Evolutionary conservation across 37 sponge, comb jelly and placozoan genomes (phyloP), one percentile per base, ranked within the genome.

Genomic region (Petrosia ficiformis): DNA sequence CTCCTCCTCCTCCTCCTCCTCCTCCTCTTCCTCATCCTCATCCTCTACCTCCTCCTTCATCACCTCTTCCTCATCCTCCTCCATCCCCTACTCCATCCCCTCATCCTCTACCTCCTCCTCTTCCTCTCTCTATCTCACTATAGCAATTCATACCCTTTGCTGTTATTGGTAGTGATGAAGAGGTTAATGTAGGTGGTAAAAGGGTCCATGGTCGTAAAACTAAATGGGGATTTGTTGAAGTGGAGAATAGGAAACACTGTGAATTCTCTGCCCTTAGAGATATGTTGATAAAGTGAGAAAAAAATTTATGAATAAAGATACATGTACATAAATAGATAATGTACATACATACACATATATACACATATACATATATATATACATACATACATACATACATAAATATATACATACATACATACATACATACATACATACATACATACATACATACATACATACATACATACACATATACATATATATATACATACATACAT

Each of bases 181-280:
- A 74, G 16, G 73, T 86, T 39, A 56, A 44, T 16, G 86, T 87
- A 26, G 85, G 82, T 35, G 88, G 88, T 34, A 97, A 94, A 88
- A 83, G 84, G 61, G 78, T 89, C 22, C 71, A 92, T 0, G 98
- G 93, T 8, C 76, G 98, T 1, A 90, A 97, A 77, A 92, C 95
- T 35, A 95, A 89, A 82, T 97, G 98, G 98, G 98, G 98, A 33
- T 86, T 94, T 68, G 85, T 97, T 21, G 98, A 97, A 69, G 93
- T 97, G 56, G 98, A 97, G 82, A 97, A 97, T 71, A 90, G 78
- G 77, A 83, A 82, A 59, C 98, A 97, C 70, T 95, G 95, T 56
- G 98, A 97, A 66, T 97, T 97, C 58, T 70, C 93, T n/a, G 82
- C 89, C 56, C 83, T 97, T 22, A 76, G 98, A 16, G 96, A 97